These are phyloP conservation scores for Gryllus bimaculatus DNA, from an alignment of 1,140 invertebrate genomes.

Conservation along the genomic window DNA sequence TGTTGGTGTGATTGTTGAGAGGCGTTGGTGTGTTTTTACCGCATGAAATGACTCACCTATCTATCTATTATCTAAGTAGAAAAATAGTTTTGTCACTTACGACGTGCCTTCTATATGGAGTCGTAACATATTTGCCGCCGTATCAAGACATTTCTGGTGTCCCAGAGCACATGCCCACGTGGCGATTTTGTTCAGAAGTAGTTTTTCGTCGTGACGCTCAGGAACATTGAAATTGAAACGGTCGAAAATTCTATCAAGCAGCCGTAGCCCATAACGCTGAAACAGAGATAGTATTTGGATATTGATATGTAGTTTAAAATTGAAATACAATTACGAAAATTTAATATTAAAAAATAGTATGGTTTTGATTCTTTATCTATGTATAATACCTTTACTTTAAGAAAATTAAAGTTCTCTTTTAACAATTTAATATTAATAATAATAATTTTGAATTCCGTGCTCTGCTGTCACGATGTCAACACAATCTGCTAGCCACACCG, in stretches of 20 bases:
- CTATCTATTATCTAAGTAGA: no score
- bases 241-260: not conserved
- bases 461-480: not conserved
- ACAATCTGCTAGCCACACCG: no score
- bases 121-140: conserved; percentile 9
- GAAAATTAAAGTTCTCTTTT: no score
- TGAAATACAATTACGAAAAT: not conserved
- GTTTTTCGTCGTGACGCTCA: not conserved
- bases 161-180: conserved; percentile 38
- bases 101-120: not conserved
- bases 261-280: not conserved
- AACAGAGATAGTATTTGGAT: not conserved
- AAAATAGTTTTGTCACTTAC: not conserved
- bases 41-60: not conserved
- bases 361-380: not conserved
- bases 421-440: not conserved
- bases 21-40: no score
- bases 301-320: not conserved
- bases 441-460: not conserved
- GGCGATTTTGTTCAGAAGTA: conserved; percentile 28
- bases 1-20: no score
- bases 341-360: not conserved
- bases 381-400: no score
- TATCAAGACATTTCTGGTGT: conserved; percentile 33
- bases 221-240: not conserved